Base-by-base conservation (phyloP, 2,797 vertebrate genomes). In the Bufotes viridis region DNA sequence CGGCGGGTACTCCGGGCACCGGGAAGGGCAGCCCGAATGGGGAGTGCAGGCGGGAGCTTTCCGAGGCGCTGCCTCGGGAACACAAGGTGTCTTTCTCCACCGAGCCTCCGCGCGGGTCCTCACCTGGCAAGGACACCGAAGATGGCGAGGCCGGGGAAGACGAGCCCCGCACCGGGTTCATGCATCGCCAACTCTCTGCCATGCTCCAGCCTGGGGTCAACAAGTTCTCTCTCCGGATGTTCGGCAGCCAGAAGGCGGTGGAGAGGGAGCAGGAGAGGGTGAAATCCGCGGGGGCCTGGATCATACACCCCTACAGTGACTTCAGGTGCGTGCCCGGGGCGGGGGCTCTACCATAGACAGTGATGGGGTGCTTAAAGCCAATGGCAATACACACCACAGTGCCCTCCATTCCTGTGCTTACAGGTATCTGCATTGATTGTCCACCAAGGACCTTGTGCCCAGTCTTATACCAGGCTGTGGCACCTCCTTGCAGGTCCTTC, bases 181-280 rank as follows among this genome's bases (percentile, higher is more conserved):
- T 99, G 97, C 98, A 99, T 94, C 95, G 97, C 89, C 98, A 99
- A 94, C 97, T 99, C 84, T 97, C 97, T 85, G 94, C 97, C 89
- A 97, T 99, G 96, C 96, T 99, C 53, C 98, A 99, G 94, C 98
- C 98, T 0, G 98, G 98, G 91, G 98, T 99, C 90, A 99, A 99
- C 94, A 99, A 99, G 93, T 99, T 99, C 96, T 99, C 98, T 90
- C 95, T 99, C 96, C 97, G 98, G 93, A 98, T 99, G 98, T 99
- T 99, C 91, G 98, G 98, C 88, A 98, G 97, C 91, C 97, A 99
- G 93, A 99, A 98, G 94, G 98, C 98, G 17, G 98, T 99, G 92
- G 98, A 99, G 91, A 93, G 96, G 53, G 98, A 99, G 85, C 98
- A 98, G 88, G 97, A 98, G 93, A 95, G 98, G 55, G 98, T 99